phyloP scores from a whole-genome alignment of 1,140 invertebrate species.

The Leucophenga varia region DNA sequence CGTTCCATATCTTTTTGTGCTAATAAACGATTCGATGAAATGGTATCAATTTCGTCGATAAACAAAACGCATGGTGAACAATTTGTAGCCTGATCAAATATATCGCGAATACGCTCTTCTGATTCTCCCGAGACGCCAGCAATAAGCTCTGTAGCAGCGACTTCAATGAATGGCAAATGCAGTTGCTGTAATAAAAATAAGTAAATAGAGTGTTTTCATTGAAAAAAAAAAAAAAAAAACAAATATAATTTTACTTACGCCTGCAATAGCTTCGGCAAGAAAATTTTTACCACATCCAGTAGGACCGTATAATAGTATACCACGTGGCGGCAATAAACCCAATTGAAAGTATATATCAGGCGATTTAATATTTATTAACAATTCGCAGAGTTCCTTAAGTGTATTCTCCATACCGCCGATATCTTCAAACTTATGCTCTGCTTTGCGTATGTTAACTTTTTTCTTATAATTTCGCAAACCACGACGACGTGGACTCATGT shows the following conservation, averaged over 20 bases:
- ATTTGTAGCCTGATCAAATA: slow-evolving; percentile 82
- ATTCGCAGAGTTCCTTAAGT: slow-evolving; percentile 74
- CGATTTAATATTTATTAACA: slow-evolving; percentile 78
- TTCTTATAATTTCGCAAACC: slow-evolving; percentile 44
- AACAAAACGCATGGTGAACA: slow-evolving; percentile 84
- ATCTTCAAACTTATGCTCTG: slow-evolving; percentile 68
- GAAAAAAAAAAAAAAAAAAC: no score
- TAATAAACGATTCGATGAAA: slow-evolving; percentile 81
- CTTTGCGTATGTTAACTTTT: slow-evolving; percentile 41
- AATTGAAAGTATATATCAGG: slow-evolving; percentile 77
- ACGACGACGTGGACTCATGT: slow-evolving; percentile 6
- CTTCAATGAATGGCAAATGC: slow-evolving; percentile 76
- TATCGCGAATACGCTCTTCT: slow-evolving; percentile 85
- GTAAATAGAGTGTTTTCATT: background rate
- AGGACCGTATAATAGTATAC: slow-evolving; percentile 87
- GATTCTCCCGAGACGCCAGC: slow-evolving; percentile 95
- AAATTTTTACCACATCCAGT: slow-evolving; percentile 93
- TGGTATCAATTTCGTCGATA: slow-evolving; percentile 91
- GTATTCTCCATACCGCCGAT: slow-evolving; percentile 72
- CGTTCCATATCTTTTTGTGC: slow-evolving; percentile 94
- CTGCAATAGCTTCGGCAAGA: slow-evolving; percentile 89
- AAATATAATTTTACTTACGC: slow-evolving; percentile 62
- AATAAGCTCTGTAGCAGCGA: slow-evolving; percentile 88
- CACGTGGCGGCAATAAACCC: slow-evolving; percentile 78
- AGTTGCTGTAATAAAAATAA: slow-evolving; percentile 59